These are phyloP conservation scores for Myripristis murdjan DNA, from an alignment of 2,797 vertebrate genomes.

Conservation along the genomic window DNA sequence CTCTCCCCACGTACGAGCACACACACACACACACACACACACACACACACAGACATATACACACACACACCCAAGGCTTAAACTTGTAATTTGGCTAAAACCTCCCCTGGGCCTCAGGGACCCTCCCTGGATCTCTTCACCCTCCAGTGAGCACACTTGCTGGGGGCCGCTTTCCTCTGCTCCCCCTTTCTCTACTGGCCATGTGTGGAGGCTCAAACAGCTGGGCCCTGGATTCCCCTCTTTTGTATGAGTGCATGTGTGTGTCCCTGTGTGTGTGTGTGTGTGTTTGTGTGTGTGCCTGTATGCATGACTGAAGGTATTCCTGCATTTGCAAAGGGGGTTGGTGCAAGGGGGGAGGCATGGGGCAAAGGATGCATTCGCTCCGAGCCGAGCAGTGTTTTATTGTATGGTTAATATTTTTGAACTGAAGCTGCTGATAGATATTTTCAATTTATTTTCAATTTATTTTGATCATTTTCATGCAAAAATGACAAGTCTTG, in stretches of 20 bases:
- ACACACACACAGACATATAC: constrained; percentile 19
- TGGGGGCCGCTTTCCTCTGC: constrained; percentile 51
- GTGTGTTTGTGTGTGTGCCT: constrained; percentile 9
- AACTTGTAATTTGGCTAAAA: constrained; percentile 61
- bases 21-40: constrained; percentile 24
- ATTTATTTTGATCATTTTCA: too few species aligned
- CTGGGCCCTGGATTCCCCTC: constrained; percentile 51
- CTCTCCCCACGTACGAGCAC: background rate
- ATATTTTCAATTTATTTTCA: too few species aligned
- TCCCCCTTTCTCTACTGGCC: constrained; percentile 40
- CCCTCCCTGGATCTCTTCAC: constrained; percentile 62
- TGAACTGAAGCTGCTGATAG: too few species aligned
- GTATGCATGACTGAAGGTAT: constrained; percentile 33
- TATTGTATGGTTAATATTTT: too few species aligned
- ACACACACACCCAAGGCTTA: constrained; percentile 28
- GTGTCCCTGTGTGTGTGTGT: constrained; percentile 14
- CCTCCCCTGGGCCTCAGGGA: constrained; percentile 44
- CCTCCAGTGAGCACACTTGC: constrained; percentile 66
- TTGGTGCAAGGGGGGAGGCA: background rate
- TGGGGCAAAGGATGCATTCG: background rate
- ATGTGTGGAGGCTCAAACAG: constrained; percentile 66
- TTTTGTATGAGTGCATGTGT: constrained; percentile 20
- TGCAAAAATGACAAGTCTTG: too few species aligned
- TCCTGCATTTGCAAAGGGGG: constrained; percentile 2
- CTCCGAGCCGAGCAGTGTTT: too few species aligned